Percentiles rank a stretch among this genome's conserved stretches.
These are phyloP conservation scores for Choreutis nemorana DNA, from an alignment of 2,888 invertebrate species.

Conservation along the genomic window DNA sequence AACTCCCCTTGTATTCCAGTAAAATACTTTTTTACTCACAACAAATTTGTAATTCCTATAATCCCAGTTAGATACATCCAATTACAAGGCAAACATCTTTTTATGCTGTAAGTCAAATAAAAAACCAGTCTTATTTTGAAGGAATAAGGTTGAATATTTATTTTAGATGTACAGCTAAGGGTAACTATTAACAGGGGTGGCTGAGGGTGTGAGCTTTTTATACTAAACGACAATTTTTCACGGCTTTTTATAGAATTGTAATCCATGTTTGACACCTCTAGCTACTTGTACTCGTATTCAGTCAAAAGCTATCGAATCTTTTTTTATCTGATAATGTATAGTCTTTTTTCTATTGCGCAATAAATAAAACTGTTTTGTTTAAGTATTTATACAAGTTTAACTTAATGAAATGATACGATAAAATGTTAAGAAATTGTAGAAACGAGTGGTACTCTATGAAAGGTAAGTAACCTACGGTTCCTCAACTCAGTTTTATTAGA, in stretches of 20 bases:
- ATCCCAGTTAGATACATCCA: constrained; percentile 61
- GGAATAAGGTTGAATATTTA: constrained; percentile 16
- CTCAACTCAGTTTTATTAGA: no score
- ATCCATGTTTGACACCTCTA: constrained; percentile 59
- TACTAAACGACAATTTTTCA: constrained; percentile 62
- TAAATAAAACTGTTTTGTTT: constrained; percentile 19
- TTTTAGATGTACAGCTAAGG: constrained; percentile 8
- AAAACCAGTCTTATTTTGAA: constrained; percentile 10
- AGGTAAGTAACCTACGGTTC: no score
- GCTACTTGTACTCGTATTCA: constrained; percentile 46
- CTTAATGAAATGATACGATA: no score
- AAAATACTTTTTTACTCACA: constrained; percentile 49
- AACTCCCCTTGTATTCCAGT: constrained; percentile 23
- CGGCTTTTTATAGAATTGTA: constrained; percentile 46
- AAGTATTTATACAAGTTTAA: no score
- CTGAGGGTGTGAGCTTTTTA: constrained; percentile 35
- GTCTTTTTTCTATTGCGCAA: constrained; percentile 30
- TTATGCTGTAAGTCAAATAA: constrained; percentile 1
- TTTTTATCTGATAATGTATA: constrained; percentile 25
- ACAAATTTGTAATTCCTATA: constrained; percentile 62
- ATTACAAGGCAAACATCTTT: constrained; percentile 48
- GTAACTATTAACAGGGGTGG: constrained; percentile 31
- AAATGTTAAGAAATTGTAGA: no score
- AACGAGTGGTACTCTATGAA: no score
- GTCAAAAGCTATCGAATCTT: constrained; percentile 47